Percentiles rank a stretch among this genome's conserved stretches.
Evolutionary conservation across 2,797 vertebrate species (phyloP).

Genomic region (Limnodromus scolopaceus): DNA sequence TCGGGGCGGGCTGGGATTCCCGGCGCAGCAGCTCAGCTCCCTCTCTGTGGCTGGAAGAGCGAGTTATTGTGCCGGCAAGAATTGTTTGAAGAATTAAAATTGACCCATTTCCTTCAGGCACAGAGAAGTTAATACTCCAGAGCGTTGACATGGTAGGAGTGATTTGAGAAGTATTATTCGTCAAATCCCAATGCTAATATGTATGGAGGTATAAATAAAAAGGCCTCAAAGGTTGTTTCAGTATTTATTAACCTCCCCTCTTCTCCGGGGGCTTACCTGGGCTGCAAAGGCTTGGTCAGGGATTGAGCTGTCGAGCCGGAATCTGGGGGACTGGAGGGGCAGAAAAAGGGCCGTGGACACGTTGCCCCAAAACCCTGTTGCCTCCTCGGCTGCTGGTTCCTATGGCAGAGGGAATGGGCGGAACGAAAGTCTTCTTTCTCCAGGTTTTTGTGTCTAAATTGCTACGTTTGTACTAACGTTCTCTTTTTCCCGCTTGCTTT

Average conservation of each 20-base stretch:
- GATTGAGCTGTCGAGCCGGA: neutral
- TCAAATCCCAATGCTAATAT: constrained; percentile 30
- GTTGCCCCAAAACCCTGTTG: fast-evolving
- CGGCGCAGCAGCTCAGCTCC: neutral
- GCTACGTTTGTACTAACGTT: neutral
- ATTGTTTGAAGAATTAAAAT: constrained; percentile 69
- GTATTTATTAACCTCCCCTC: constrained; percentile 46
- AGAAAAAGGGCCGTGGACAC: neutral
- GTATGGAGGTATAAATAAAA: constrained; percentile 45
- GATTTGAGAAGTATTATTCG: constrained; percentile 25
- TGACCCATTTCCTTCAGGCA: constrained; percentile 66
- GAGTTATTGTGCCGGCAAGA: constrained; percentile 45
- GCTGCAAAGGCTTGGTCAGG: neutral
- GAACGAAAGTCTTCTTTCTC: too few relatives aligned
- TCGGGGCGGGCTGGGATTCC: neutral
- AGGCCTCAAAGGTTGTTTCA: constrained; percentile 43
- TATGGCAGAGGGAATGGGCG: neutral
- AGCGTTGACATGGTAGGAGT: neutral
- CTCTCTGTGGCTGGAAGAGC: constrained; percentile 19
- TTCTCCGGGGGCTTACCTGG: neutral
- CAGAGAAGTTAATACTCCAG: constrained; percentile 4
- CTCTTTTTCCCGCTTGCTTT: neutral
- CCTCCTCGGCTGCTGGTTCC: neutral
- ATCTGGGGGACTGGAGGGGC: neutral
- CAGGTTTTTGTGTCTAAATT: neutral